Percentiles rank a stretch among this genome's conserved stretches.
phyloP scores from a whole-genome alignment of 2,888 invertebrate species.

The Eupithecia tripunctaria region DNA sequence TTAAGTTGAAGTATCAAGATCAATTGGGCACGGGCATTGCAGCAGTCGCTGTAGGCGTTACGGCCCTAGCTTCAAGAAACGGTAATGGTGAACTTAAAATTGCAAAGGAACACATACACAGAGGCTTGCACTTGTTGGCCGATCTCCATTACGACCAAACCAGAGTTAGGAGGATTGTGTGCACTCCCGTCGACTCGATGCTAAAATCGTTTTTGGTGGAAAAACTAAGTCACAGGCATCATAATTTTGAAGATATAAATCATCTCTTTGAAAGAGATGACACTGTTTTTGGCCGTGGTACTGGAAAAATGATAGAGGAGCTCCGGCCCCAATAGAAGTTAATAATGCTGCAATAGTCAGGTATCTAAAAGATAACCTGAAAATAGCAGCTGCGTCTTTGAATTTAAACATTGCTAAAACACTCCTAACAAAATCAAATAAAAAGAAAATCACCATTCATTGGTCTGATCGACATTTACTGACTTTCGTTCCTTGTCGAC shows the following conservation, averaged over 20 bases:
- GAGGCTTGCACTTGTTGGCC: background rate
- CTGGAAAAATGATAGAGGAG: background rate
- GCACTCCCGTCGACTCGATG: background rate
- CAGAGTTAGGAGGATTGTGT: conserved; percentile 1
- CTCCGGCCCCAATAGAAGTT: background rate
- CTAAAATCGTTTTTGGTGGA: background rate
- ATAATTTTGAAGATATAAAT: background rate
- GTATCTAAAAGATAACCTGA: background rate
- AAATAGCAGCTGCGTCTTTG: no score
- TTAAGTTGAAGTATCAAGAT: background rate
- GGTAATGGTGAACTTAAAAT: background rate
- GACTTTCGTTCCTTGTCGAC: no score
- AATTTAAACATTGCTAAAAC: no score
- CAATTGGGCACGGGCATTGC: background rate
- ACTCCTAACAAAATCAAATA: no score
- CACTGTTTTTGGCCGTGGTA: background rate
- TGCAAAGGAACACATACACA: background rate
- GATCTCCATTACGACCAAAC: conserved; percentile 1
- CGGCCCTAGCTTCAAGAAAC: background rate
- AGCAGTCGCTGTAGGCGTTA: background rate
- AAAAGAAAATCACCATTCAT: no score
- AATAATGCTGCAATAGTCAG: background rate
- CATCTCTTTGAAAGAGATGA: background rate
- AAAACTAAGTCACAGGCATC: background rate
- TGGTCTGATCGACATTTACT: no score